phyloP scores from a whole-genome alignment of 2,113 vertebrate species.

The Eupsittula cactorum region DNA sequence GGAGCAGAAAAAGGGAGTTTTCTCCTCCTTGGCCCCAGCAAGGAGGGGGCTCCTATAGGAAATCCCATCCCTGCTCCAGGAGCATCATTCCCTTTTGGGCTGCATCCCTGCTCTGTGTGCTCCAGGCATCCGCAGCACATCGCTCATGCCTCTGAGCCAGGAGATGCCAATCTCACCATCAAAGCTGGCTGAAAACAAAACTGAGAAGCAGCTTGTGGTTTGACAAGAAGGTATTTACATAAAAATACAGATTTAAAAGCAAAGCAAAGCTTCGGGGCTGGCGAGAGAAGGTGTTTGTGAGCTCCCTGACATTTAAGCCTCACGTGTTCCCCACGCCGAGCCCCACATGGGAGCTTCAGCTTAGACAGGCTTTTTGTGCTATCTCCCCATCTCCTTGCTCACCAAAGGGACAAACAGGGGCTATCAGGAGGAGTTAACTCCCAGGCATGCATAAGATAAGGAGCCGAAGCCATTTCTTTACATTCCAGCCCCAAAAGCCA shows the following conservation, averaged over 20 bases:
- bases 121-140: neutral
- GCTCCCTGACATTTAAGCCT: slow-evolving; percentile 74
- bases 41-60: neutral
- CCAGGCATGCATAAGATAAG: neutral
- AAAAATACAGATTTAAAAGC: slow-evolving; percentile 58
- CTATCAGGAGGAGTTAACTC: neutral
- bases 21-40: neutral
- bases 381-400: neutral
- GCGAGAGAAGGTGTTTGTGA: slow-evolving; percentile 47
- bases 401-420: neutral
- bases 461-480: neutral
- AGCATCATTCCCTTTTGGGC: neutral
- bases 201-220: slow-evolving; percentile 90
- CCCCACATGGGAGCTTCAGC: neutral
- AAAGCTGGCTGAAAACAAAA: slow-evolving; percentile 88
- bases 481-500: neutral
- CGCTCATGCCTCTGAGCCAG: slow-evolving; percentile 20
- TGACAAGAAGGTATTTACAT: slow-evolving; percentile 81
- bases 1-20: neutral
- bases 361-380: neutral
- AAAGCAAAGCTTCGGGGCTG: slow-evolving; percentile 1
- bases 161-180: slow-evolving; percentile 75
- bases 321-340: slow-evolving; percentile 33
- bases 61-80: neutral
- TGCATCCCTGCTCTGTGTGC: neutral